phyloP scores from a whole-genome alignment of 2,888 invertebrate genomes.

The Ormia ochracea region DNA sequence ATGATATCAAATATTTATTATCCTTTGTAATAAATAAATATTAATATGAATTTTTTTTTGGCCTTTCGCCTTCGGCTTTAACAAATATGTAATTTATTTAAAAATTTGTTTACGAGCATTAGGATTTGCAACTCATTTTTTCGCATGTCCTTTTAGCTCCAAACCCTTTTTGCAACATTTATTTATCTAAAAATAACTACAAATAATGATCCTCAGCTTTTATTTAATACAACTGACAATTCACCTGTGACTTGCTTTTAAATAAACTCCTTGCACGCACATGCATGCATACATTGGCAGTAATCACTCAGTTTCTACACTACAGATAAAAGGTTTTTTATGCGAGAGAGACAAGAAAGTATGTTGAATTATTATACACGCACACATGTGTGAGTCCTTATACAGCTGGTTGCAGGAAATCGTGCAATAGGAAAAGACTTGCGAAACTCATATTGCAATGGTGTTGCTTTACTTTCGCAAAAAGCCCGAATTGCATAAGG shows the following conservation, averaged over 20 bases:
- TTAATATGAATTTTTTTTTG: background rate
- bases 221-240: slow-evolving; percentile 46
- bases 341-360: background rate
- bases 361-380: background rate
- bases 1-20: too few species aligned
- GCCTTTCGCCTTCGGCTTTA: slow-evolving; percentile 39
- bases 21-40: too few species aligned
- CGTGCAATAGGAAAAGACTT: background rate
- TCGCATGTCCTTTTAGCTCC: too few species aligned
- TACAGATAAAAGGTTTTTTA: slow-evolving; percentile 12
- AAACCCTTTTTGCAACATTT: background rate
- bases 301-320: background rate
- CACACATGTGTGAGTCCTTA: too few species aligned
- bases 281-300: background rate
- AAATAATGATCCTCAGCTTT: slow-evolving; percentile 34
- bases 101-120: slow-evolving; percentile 3
- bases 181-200: background rate
- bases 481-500: too few species aligned
- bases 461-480: too few species aligned
- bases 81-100: slow-evolving; percentile 22
- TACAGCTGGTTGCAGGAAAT: background rate
- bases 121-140: background rate
- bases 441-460: too few species aligned
- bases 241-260: slow-evolving; percentile 50
- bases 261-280: background rate